Evolutionary conservation across 1,140 invertebrate species (phyloP), one percentile per base, ranked within the genome.

Genomic region (Aphelinus certus): DNA sequence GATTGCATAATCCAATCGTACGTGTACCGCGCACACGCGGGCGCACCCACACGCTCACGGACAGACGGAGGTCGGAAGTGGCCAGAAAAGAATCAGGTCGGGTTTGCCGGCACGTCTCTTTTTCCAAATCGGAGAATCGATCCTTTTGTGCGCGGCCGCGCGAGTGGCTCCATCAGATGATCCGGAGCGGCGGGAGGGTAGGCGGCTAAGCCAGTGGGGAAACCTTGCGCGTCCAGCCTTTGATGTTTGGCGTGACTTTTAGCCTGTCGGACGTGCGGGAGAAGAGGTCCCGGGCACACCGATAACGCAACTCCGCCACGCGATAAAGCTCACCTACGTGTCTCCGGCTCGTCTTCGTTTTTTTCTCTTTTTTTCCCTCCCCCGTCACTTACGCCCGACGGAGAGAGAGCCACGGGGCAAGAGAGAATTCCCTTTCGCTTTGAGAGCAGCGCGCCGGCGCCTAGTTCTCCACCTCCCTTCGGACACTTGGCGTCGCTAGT

Each of bases 171-270:
- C 26, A 57, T 57, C 10, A 43, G 7, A 7, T 6, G 10, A 42
- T 3, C 2, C n/a, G 45, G 42, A 7, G 45, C 58, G 45, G 55
- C 3, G 55, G 55, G 55, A 57, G 55, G 7, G n/a, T 51, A 48
- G 47, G 51, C 9, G 3, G 7, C 61, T n/a, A 6, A 42, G n/a
- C 46, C 2, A 7, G 56, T 57, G 56, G 47, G 46, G 63, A 61
- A 10, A 53, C 62, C 26, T 26, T 26, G 26, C 26, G 26, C 26
- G 26, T 75, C 42, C 4, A 26, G 26, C 65, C 81, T 85, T 85
- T 84, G 83, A 85, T 83, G 80, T 83, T 79, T 66, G 66, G 67
- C 76, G 75, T 80, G 78, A 84, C 81, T 83, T 80, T 84, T 81
- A 81, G 71, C 80, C 55, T 77, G 82, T 72, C 57, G 47, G 61